A percentile compares a stretch with the other conserved stretches of the same genome.
These are phyloP conservation scores for Neoitamus cyanurus DNA, from an alignment of 2,888 invertebrate genomes.

Conservation along the genomic window DNA sequence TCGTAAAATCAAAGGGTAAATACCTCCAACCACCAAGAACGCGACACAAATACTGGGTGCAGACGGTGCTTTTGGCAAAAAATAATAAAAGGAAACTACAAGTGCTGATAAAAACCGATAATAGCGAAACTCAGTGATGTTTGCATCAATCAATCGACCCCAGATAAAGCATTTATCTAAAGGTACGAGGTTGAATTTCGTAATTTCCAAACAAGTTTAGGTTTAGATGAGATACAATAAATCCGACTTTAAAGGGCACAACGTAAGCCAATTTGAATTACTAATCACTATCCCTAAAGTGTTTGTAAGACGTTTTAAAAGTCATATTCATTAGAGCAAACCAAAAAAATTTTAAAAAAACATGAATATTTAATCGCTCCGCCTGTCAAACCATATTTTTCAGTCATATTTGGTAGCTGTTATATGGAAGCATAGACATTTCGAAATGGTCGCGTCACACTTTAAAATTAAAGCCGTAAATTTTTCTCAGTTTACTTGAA, in stretches of 20 bases:
- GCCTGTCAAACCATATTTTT: no score
- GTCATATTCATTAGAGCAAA: no score
- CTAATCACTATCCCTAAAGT: no score
- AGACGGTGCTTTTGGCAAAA: not conserved
- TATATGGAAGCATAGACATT: no score
- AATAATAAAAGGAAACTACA: not conserved
- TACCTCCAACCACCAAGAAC: not conserved
- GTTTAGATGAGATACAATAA: not conserved
- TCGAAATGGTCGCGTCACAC: no score
- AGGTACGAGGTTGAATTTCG: not conserved
- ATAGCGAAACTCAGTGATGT: not conserved
- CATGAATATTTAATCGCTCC: no score
- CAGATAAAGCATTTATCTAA: not conserved
- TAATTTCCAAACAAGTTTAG: not conserved
- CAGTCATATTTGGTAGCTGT: no score
- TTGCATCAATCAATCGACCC: not conserved
- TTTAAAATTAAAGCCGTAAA: no score
- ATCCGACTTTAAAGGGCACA: not conserved
- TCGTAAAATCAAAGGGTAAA: no score
- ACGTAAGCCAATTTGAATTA: not conserved
- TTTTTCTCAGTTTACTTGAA: no score
- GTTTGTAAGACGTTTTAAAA: no score
- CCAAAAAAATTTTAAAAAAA: no score
- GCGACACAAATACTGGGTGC: not conserved
- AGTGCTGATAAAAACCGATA: not conserved